Evolutionary conservation across 2,888 invertebrate species (phyloP), one percentile per base, ranked within the genome.

Genomic region (Drosophila flavopinicola): DNA sequence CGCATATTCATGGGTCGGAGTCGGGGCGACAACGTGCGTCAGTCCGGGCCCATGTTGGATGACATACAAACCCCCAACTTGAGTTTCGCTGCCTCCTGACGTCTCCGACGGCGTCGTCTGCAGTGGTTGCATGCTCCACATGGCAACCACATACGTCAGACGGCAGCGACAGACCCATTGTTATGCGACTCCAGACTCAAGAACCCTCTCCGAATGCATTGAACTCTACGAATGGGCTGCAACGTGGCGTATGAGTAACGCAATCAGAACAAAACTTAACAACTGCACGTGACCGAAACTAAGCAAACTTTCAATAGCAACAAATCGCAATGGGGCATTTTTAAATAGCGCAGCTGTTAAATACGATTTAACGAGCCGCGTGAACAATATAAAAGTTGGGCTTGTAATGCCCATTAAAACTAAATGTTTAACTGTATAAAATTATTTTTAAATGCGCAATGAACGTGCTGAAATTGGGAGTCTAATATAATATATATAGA

Each of bases 181-280:
- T 66, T 63, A 85, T 83, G 84, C 86, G 66, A 69, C 63, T 51
- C 51, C 67, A 58, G 35, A 57, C 58, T 47, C 49, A 72, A 58
- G 54, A 66, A 63, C 56, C 60, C 73, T 75, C 75, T 49, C 49
- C 11, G 60, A 85, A 85, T 78, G 80, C 79, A 76, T 83, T 79
- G 79, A 79, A 79, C 86, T 57, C 57, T 56, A 2, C 49, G 58
- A 39, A 47, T 56, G 61, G 38, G 38, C 27, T 71, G 51, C 86
- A 79, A 85, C 86, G 84, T 85, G 79, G 79, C 79, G 74, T 69
- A 79, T 85, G 69, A 60, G 76, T 83, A 83, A 78, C 37, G 58
- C 61, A 65, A 71, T 49, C 24, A 49, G 13, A 49, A 53, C 27
- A 56, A 56, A 41, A 67, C 37, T 33, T 30, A 53, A 23, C 61